Conservation (phyloP, 2,797 vertebrate species). For the Rousettus madagascariensis region DNA sequence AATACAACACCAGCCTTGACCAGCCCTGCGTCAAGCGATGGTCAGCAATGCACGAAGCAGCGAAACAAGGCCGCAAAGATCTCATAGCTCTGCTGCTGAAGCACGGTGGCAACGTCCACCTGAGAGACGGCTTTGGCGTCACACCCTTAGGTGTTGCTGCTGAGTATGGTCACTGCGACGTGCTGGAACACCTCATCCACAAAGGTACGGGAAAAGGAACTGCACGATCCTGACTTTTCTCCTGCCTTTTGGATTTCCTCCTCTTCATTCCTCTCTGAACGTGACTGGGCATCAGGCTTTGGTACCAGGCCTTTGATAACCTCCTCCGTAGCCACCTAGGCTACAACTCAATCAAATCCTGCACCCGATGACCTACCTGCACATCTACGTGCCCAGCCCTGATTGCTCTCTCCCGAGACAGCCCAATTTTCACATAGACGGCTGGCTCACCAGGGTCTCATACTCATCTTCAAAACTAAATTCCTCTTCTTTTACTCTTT, state of each 20-base stretch:
- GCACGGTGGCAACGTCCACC: constrained; percentile 86
- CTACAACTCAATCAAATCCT: not conserved
- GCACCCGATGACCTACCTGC: not conserved
- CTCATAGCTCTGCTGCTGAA: constrained; percentile 88
- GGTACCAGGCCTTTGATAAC: fast-evolving
- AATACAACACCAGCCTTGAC: constrained; percentile 87
- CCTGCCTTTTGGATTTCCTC: not conserved
- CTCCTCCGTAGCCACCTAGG: fast-evolving
- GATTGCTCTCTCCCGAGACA: not conserved
- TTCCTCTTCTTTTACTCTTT: not conserved
- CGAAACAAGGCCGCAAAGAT: constrained; percentile 87
- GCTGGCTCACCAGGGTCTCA: not conserved
- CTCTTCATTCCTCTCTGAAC: not conserved
- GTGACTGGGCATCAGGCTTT: not conserved
- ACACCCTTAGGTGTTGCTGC: constrained; percentile 90
- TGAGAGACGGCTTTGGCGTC: constrained; percentile 87
- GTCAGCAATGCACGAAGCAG: constrained; percentile 93
- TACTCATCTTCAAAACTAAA: not conserved
- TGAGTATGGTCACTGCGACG: constrained; percentile 87
- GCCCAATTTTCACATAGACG: not conserved
- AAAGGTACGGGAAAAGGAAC: constrained; percentile 83
- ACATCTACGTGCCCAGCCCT: not conserved
- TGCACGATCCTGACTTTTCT: not conserved
- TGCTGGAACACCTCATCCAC: constrained; percentile 91
- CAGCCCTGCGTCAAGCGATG: constrained; percentile 88